Base-by-base conservation (phyloP, 2,797 vertebrate species). In the Ambastaia sidthimunki region DNA sequence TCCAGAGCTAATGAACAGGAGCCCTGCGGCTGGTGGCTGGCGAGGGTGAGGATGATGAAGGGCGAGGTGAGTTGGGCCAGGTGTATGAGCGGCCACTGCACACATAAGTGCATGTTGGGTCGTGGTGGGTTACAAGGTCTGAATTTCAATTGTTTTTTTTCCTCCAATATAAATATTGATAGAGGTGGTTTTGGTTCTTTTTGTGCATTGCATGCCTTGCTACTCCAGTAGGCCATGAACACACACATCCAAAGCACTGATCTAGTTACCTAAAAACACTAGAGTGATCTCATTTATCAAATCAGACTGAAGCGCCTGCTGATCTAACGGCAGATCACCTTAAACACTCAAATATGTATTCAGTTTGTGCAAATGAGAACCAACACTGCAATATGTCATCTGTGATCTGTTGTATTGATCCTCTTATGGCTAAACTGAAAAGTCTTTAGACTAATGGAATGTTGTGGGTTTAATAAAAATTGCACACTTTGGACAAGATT, bases 11-110 rank as follows among this genome's bases (percentile, higher is more conserved):
- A 96, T 12, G 96, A 97, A 57, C 96, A 97, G 82, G 96, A 97
- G 86, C 95, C 96, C 15, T 96, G 95, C 69, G 96, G 96, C 86
- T 98, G 96, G 96, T 98, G 96, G 96, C 87, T 96, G 87, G 96
- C 96, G 16, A 91, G 95, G 21, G 96, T 97, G 86, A 91, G 96
- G 82, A 97, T 98, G 96, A 97, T 96, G 95, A 97, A 97, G 88
- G 96, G 96, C 85, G 96, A 97, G 90, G 96, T 97, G 80, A 94
- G 94, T 89, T 18, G 63, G 62, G 13, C 65, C 54, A 44, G 19
- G 44, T 68, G 52, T 57, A 21, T 3, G 1, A 23, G 25, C 6
- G 13, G n/a, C 18, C 28, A 18, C 37, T 63, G 13, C 3, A 28
- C 28, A 28, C 28, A n/a, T n/a, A 28, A 28, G 28, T 28, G 28